Evolutionary conservation across 2,113 vertebrate species (phyloP).

Genomic region (Oceanites oceanicus): DNA sequence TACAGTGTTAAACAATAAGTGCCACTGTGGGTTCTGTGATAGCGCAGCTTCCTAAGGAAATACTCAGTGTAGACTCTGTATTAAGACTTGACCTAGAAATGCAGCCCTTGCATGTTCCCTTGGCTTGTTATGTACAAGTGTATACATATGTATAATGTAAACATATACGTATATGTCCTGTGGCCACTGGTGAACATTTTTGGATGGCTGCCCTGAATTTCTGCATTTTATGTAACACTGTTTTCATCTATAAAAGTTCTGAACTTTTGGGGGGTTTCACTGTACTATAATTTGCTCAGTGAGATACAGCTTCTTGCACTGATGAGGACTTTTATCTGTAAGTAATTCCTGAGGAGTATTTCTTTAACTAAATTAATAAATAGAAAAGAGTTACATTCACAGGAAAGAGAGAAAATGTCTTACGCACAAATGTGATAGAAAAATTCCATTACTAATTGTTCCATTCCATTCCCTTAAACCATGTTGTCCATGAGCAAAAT

Average conservation of each 20-base stretch:
- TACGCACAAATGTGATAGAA: background rate
- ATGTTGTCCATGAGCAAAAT: background rate
- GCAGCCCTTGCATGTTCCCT: background rate
- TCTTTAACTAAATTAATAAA: background rate
- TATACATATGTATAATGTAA: background rate
- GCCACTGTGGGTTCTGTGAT: background rate
- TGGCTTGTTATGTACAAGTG: background rate
- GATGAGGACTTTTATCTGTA: background rate
- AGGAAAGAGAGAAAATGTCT: background rate
- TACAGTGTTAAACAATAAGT: background rate
- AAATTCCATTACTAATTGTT: background rate
- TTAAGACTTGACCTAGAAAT: background rate
- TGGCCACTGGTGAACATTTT: background rate
- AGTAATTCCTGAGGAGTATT: background rate
- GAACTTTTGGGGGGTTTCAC: background rate
- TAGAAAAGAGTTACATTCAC: background rate
- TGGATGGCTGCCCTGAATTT: background rate
- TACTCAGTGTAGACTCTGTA: background rate
- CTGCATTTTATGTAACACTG: background rate
- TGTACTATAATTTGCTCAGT: background rate
- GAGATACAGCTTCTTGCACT: background rate
- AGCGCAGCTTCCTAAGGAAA: background rate
- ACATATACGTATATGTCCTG: background rate
- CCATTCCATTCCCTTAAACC: background rate
- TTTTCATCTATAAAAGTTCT: background rate